Evolutionary conservation across 1,140 invertebrate species (phyloP).

Genomic region (Odontomachus brunneus): DNA sequence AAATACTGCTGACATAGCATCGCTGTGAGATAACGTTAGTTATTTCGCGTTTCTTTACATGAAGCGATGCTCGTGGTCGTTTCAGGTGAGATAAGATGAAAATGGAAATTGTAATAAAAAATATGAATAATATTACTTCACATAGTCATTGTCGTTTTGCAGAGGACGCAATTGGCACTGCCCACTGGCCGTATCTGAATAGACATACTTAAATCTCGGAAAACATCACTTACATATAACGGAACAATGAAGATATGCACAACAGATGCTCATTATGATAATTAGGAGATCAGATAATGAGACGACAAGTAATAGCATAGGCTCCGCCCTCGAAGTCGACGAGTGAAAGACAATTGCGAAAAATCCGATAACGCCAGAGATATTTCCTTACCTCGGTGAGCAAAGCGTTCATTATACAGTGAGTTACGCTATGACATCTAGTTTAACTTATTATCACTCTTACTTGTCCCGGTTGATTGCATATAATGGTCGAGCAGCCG

Average conservation of each 20-base stretch:
- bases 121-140: not conserved
- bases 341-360: not conserved
- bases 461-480: slow-evolving; percentile 89
- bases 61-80: not conserved
- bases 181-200: no score
- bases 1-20: not conserved
- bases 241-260: no score
- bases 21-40: not conserved
- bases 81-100: not conserved
- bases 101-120: not conserved
- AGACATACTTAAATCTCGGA: no score
- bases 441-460: slow-evolving; percentile 12
- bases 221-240: no score
- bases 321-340: not conserved
- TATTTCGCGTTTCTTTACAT: not conserved
- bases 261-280: no score
- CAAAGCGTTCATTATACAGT: not conserved
- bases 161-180: not conserved
- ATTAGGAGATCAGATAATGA: not conserved
- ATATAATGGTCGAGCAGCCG: slow-evolving; percentile 92
- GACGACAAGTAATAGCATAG: not conserved
- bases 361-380: not conserved
- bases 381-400: not conserved
- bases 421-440: slow-evolving; percentile 1
- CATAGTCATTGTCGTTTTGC: slow-evolving; percentile 1